Evolutionary conservation across 2,888 invertebrate genomes (phyloP), one percentile per base, ranked within the genome.

Genomic region (Drosophila lacicola): DNA sequence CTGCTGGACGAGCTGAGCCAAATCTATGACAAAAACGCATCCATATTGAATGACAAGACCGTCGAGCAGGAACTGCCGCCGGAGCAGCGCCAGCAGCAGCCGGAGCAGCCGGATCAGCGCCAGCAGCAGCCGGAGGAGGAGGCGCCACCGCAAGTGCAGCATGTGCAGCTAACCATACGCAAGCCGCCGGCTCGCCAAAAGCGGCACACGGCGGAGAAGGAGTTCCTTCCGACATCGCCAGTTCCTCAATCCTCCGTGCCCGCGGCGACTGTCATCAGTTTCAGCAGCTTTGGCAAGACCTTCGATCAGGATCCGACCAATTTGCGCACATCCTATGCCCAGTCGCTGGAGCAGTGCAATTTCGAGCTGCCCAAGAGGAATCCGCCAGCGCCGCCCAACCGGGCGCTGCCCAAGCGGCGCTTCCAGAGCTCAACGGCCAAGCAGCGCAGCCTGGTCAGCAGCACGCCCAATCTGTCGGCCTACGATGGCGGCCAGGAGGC

Each of bases 401-500:
- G 79, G 2, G 37, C 78, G 14, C 64, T 90, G 56, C 88, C 90
- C 25, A 91, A 91, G 55, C 83, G 91, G 1, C 90, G 91, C 19
- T 91, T 91, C 47, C 90, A 91, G 3, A 78, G 86, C 6, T 67
- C 79, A 2, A 64, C 74, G 0, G 68, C 80, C 8, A 90, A 91
- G 54, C 91, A 92, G 60, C 89, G 90, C 17, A 90, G 77, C 19
- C 69, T 92, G 64, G 93, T 93, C 0, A 92, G 92, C 17, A 94
- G 94, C 78, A 95, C 95, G 6, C 95, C 95, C 0, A 95, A 95
- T 90, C 90, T 96, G 46, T 92, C 92, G 88, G 93, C 83, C 86
- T 94, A 76, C 69, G 89, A 82, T 42, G 46, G 47, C 25, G 44
- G 74, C 3, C 54, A 76, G 51, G 74, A 93, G 84, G 41, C 93